These are phyloP conservation scores for Coptotermes formosanus DNA, from an alignment of 1,140 invertebrate genomes.

Conservation along the genomic window DNA sequence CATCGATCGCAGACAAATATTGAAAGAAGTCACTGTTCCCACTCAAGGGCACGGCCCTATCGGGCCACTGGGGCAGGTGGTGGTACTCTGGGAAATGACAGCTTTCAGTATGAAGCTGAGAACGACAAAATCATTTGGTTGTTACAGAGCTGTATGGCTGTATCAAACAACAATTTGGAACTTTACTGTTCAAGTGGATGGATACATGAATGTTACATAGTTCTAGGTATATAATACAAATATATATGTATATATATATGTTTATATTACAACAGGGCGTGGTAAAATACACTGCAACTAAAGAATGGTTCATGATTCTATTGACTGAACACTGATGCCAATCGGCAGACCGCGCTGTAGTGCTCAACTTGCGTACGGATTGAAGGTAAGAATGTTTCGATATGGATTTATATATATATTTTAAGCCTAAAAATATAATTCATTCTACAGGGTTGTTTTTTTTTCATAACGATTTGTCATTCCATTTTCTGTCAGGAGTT, in stretches of 20 bases:
- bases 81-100: too few relatives aligned
- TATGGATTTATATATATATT: background rate
- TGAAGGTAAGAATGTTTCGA: background rate
- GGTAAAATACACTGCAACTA: background rate
- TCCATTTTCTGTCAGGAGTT: background rate
- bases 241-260: background rate
- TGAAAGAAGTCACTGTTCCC: too few relatives aligned
- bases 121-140: too few relatives aligned
- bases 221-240: conserved; percentile 19
- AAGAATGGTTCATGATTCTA: background rate
- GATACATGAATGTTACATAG: conserved; percentile 16
- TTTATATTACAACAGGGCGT: background rate
- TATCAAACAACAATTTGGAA: background rate
- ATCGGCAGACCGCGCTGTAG: background rate
- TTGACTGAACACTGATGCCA: background rate
- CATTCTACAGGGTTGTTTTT: background rate
- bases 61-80: too few relatives aligned
- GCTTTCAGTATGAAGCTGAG: too few relatives aligned
- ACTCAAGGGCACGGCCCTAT: too few relatives aligned
- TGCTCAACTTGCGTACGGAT: background rate
- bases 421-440: conserved; percentile 5
- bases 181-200: conserved; percentile 11
- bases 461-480: background rate
- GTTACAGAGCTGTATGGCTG: too few relatives aligned
- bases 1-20: too few relatives aligned